A percentile compares a stretch with the other conserved stretches of the same genome.
phyloP scores from a whole-genome alignment of 2,113 vertebrate genomes.

The Aptenodytes forsteri region DNA sequence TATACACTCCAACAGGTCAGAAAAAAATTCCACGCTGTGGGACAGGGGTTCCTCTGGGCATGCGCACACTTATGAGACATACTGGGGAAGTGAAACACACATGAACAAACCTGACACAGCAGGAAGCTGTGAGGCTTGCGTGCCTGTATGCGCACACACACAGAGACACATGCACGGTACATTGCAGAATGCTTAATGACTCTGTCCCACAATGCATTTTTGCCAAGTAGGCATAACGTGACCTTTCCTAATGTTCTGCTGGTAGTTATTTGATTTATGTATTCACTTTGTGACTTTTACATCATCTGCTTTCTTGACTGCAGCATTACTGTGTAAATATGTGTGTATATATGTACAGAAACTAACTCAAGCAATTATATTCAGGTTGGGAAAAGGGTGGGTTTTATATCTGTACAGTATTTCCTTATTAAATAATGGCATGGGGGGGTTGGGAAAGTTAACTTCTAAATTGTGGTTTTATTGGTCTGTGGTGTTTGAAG shows the following conservation, averaged over 20 bases:
- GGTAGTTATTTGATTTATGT: conserved; percentile 64
- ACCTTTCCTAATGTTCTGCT: conserved; percentile 59
- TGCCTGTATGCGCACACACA: not conserved
- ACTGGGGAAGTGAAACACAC: not conserved
- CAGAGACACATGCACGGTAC: not conserved
- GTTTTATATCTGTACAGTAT: conserved; percentile 74
- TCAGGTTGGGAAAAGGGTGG: conserved; percentile 71
- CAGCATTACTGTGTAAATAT: conserved; percentile 65
- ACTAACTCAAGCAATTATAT: conserved; percentile 68
- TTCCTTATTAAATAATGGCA: conserved; percentile 74
- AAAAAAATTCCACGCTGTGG: not conserved
- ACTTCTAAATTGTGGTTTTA: conserved; percentile 73
- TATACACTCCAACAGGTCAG: not conserved
- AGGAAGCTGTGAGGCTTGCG: not conserved
- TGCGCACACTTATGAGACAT: fast-evolving
- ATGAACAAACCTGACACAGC: not conserved
- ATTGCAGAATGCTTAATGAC: not conserved
- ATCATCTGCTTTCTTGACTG: conserved; percentile 72
- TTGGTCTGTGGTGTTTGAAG: conserved; percentile 75
- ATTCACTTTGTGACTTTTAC: conserved; percentile 64
- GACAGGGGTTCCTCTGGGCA: not conserved
- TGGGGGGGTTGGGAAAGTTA: conserved; percentile 66
- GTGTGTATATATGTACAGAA: conserved; percentile 70
- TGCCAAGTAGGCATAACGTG: conserved; percentile 47
- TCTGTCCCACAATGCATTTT: conserved; percentile 50